Base-by-base conservation (phyloP, 2,888 invertebrate genomes). In the Andrena bicolor region DNA sequence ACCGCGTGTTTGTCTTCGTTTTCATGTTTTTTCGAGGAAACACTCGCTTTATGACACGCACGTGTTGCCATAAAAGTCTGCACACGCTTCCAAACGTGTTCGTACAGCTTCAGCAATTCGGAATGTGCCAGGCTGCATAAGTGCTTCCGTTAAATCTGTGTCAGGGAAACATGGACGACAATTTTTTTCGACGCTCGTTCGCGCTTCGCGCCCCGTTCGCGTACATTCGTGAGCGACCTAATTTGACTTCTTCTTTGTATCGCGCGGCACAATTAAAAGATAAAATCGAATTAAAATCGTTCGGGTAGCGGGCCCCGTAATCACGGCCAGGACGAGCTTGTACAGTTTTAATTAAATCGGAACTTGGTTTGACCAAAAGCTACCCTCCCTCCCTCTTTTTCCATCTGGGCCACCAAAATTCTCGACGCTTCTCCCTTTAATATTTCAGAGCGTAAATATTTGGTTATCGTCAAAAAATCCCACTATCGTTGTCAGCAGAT, bases 11-110 rank as follows among this genome's bases (percentile, higher is more conserved):
- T 58, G 64, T 83, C 72, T 79, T 78, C 76, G 80, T 83, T 79
- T 64, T 64, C 51, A 70, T 71, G 70, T 80, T 65, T 82, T 85
- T 85, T 82, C 73, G 76, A 48, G 72, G 82, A 82, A 81, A 84
- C 80, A 56, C 49, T 35, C 64, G 82, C 61, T 88, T 88, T 88
- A 88, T 77, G 86, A 84, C 75, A 72, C 74, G 65, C 84, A 86
- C 82, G 85, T 88, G 88, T 53, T 74, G 60, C 76, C 79, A 68
- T 85, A 81, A 85, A 88, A 76, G 74, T 70, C 32, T 48, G 68
- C 69, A 20, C 68, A 61, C 53, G 56, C 61, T 23, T 26, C 75
- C 30, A 28, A 48, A 70, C 70, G 30, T 69, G 69, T 73, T 64
- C 64, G 48, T 64, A 26, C 35, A 60, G 61, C 60, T 71, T 64